Percentiles rank a stretch among this genome's conserved stretches.
Conservation (phyloP, 2,113 vertebrate genomes). For the Ceyx cyanopectus region DNA sequence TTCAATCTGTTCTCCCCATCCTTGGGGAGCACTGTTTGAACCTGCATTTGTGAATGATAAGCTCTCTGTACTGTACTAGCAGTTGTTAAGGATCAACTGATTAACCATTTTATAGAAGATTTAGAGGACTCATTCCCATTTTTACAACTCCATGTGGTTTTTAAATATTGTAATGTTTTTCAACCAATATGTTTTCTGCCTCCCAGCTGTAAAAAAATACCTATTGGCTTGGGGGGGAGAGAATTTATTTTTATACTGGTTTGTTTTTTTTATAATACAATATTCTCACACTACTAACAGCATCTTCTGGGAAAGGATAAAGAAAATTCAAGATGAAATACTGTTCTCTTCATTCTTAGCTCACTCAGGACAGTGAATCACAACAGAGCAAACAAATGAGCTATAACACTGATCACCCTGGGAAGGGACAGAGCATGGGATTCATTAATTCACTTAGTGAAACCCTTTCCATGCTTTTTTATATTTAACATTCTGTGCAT, state of each 20-base stretch:
- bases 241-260: background rate
- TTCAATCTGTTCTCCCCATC: conserved; percentile 64
- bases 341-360: background rate
- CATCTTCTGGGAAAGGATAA: conserved; percentile 47
- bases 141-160: conserved; percentile 76
- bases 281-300: background rate
- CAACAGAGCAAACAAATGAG: background rate
- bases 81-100: conserved; percentile 64
- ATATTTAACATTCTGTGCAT: background rate
- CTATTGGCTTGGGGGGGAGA: conserved; percentile 5
- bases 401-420: background rate
- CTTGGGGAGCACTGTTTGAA: conserved; percentile 57
- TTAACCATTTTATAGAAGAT: conserved; percentile 75
- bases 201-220: conserved; percentile 68
- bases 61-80: conserved; percentile 48
- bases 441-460: background rate
- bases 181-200: conserved; percentile 65
- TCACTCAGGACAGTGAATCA: background rate
- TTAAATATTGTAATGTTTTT: conserved; percentile 75
- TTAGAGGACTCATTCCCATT: conserved; percentile 71
- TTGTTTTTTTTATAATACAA: conserved; percentile 2
- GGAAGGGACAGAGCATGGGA: background rate
- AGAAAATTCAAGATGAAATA: conserved; percentile 3
- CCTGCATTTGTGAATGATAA: conserved; percentile 65
- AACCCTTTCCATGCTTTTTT: background rate